Evolutionary conservation across 2,797 vertebrate species (phyloP).

Genomic region (Lacerta viridis): DNA sequence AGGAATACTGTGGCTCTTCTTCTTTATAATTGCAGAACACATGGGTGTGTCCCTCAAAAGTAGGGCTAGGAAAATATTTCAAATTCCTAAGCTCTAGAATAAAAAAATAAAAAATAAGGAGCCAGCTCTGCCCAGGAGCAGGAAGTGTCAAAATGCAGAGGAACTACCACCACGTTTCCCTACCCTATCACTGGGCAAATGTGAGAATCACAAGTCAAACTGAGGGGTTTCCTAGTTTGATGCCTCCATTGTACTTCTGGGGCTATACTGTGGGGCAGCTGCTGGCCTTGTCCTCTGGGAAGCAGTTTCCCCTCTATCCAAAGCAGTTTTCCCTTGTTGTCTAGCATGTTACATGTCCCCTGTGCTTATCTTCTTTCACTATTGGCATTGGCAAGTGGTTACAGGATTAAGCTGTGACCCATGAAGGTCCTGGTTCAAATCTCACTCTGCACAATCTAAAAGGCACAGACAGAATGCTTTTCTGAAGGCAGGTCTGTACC

Average conservation of each 20-base stretch:
- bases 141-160: not conserved
- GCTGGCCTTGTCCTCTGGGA: not conserved
- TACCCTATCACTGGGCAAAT: not conserved
- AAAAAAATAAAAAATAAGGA: not conserved
- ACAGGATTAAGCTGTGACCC: not conserved
- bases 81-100: slow-evolving; percentile 1
- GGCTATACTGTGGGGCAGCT: not conserved
- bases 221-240: not conserved
- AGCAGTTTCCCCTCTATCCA: not conserved
- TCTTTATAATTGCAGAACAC: not conserved
- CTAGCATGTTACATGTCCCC: not conserved
- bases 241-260: not conserved
- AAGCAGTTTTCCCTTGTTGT: not conserved
- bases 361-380: not conserved
- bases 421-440: not conserved
- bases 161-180: not conserved
- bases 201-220: not conserved
- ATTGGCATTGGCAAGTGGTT: not conserved
- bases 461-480: not conserved
- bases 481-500: not conserved
- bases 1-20: not conserved
- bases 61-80: slow-evolving; percentile 11
- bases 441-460: not conserved
- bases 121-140: not conserved
- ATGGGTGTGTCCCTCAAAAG: not conserved